Evolutionary conservation across 2,888 invertebrate genomes (phyloP), one percentile per base, ranked within the genome.

Genomic region (Caenorhabditis sp.): DNA sequence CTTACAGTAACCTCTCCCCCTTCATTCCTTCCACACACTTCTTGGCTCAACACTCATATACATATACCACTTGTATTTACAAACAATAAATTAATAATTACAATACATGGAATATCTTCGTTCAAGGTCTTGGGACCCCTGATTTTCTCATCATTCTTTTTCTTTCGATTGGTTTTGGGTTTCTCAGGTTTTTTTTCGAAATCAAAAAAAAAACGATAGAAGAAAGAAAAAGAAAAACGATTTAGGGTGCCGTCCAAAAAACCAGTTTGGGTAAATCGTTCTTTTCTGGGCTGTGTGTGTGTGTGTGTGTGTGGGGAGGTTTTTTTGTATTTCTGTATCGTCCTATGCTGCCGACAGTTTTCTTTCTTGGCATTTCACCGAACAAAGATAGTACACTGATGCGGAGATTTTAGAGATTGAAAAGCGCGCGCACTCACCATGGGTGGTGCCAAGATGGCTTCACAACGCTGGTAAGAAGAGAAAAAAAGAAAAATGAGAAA

Each of bases 231-330:
- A 59, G 17, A 68, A 43, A 43, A 43, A 43, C 43, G 43, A 43
- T 43, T 43, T 43, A 43, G 43, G 43, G 43, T 43, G 43, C 43
- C 43, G 43, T 43, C 43, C 59, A 66, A 63, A 70, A 70, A 70
- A 70, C 70, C 70, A 70, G 70, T 70, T 70, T 59, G 10, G 52
- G 70, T 65, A 70, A 70, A 70, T 70, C 70, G 65, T 52, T 52
- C 23, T 52, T 50, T 21, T 52, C 23, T 52, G 52, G 52, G 20
- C 20, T 31, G 31, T 31, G 31, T 31, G 43, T 17, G 43, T 3
- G 43, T 5, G 43, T 31, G 31, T 31, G 31, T 31, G 43, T 17
- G 43, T 3, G 43, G 43, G 43, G 43, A 43, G 17, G 52, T 5
- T 23, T 52, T 23, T 52, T 23, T 43, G 14, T 43, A 17, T 17